These are phyloP conservation scores for Ochotona princeps DNA, from an alignment of 2,113 vertebrate species.

Conservation along the genomic window DNA sequence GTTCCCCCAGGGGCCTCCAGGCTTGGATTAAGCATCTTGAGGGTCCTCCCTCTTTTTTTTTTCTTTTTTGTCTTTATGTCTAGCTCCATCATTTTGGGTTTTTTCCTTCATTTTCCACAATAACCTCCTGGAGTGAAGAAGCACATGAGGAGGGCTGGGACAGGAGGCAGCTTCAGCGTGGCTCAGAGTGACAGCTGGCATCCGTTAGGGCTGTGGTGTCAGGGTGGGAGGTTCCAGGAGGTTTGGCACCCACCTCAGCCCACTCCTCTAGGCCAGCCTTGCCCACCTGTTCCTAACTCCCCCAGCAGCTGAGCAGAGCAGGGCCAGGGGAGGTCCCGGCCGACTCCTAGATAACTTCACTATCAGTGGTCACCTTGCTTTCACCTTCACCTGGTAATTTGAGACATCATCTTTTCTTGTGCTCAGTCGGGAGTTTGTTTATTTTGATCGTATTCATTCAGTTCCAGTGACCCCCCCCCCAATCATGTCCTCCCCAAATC, in stretches of 20 bases:
- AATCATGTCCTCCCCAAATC: slow-evolving; percentile 64
- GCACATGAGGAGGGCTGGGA: background rate
- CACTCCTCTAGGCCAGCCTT: slow-evolving; percentile 35
- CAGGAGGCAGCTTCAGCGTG: slow-evolving; percentile 39
- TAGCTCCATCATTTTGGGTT: background rate
- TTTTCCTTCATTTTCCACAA: background rate
- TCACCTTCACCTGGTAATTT: slow-evolving; percentile 82
- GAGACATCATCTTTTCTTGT: slow-evolving; percentile 81
- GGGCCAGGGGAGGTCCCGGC: slow-evolving; percentile 68
- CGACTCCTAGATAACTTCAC: slow-evolving; percentile 87
- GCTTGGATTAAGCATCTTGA: background rate
- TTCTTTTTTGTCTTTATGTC: slow-evolving; percentile 42
- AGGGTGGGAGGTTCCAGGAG: slow-evolving; percentile 45
- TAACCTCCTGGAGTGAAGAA: background rate
- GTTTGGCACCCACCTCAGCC: slow-evolving; percentile 56
- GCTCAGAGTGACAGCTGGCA: slow-evolving; percentile 34
- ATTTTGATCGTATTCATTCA: slow-evolving; percentile 80
- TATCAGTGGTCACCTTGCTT: slow-evolving; percentile 86
- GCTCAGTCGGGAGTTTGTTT: slow-evolving; percentile 79
- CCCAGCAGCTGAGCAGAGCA: slow-evolving; percentile 45
- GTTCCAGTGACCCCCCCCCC: slow-evolving; percentile 56
- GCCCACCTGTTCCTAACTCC: slow-evolving; percentile 28
- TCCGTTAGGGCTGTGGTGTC: slow-evolving; percentile 48
- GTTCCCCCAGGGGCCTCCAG: background rate
- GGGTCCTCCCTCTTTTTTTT: background rate